phyloP scores from a whole-genome alignment of 2,797 vertebrate genomes.

The Darevskia nairensis region DNA sequence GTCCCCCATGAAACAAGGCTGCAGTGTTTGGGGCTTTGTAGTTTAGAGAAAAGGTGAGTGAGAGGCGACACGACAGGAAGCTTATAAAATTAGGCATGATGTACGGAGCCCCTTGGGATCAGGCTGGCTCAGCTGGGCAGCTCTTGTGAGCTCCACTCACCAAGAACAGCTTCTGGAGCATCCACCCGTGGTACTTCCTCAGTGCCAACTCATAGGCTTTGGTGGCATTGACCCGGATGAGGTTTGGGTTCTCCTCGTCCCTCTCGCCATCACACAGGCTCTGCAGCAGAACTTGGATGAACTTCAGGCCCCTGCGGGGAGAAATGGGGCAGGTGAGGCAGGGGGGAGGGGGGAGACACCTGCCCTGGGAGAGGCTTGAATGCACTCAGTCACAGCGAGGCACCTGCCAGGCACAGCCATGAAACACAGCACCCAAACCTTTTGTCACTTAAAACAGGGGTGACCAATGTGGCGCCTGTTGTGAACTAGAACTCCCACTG shows the following conservation, averaged over 20 bases:
- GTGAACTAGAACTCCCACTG: no score
- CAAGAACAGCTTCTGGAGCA: constrained; percentile 92
- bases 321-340: background rate
- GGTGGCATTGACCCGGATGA: constrained; percentile 89
- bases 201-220: constrained; percentile 93
- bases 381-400: no score
- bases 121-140: no score
- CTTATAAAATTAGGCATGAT: no score
- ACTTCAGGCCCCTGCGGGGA: constrained; percentile 86
- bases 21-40: no score
- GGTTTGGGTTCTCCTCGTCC: constrained; percentile 93
- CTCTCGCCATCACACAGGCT: constrained; percentile 92
- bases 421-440: background rate
- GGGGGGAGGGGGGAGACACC: background rate
- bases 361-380: background rate
- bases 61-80: no score
- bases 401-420: background rate
- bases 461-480: no score
- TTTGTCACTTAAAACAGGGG: background rate
- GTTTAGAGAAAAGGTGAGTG: no score
- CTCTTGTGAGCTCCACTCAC: constrained; percentile 82
- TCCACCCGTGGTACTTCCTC: constrained; percentile 93
- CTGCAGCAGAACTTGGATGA: constrained; percentile 95
- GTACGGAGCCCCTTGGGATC: no score
- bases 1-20: no score